Percentiles rank a stretch among this genome's conserved stretches.
phyloP scores from a whole-genome alignment of 2,797 vertebrate species.

The Enteromius radiatus region DNA sequence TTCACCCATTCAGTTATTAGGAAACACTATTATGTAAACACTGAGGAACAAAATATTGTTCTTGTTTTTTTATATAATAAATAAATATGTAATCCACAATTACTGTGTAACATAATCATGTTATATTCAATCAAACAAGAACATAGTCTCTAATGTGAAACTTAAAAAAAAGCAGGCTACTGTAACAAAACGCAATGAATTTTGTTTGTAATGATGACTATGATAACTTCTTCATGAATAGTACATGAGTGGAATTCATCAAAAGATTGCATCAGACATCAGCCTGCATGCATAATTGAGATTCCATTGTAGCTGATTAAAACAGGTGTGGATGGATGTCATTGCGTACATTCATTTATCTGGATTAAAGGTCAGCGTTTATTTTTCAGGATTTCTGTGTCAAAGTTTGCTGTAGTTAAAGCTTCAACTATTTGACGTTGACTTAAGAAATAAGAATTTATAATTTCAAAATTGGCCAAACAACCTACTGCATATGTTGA shows the following conservation, averaged over 20 bases:
- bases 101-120: neutral
- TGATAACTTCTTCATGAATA: neutral
- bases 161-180: neutral
- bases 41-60: too few species aligned
- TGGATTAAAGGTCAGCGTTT: neutral
- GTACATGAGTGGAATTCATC: neutral
- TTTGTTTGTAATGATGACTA: neutral
- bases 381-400: neutral
- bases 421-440: neutral
- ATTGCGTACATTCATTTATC: neutral
- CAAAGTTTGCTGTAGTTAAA: neutral
- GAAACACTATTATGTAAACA: constrained; percentile 17
- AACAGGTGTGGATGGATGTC: neutral
- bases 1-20: neutral
- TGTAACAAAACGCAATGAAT: neutral
- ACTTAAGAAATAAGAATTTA: neutral
- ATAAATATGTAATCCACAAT: neutral
- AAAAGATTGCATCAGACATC: neutral
- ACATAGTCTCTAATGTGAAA: neutral
- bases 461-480: neutral
- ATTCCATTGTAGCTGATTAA: constrained; percentile 15
- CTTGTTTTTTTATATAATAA: neutral
- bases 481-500: neutral
- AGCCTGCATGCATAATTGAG: neutral
- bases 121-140: neutral